Percentiles rank a stretch among this genome's conserved stretches.
phyloP scores from a whole-genome alignment of 2,113 vertebrate species.

The Thalassoma bifasciatum region DNA sequence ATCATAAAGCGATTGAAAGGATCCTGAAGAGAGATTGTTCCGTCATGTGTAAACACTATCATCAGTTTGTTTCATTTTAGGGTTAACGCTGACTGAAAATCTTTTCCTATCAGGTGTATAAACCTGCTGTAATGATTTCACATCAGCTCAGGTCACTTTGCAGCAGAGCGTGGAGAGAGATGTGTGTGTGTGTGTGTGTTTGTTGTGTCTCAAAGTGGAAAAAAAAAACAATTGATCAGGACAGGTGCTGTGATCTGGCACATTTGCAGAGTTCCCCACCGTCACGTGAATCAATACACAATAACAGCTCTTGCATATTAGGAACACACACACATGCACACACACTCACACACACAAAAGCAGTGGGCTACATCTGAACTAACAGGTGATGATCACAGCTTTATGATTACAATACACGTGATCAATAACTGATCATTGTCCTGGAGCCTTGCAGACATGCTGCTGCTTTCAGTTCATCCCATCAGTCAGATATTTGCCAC shows the following conservation, averaged over 20 bases:
- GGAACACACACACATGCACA: neutral
- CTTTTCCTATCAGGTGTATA: neutral
- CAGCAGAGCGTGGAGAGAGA: conserved; percentile 11
- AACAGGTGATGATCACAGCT: conserved; percentile 42
- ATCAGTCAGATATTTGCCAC: conserved; percentile 71
- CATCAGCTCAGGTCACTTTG: conserved; percentile 31
- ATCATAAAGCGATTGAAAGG: neutral
- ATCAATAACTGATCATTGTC: conserved; percentile 64
- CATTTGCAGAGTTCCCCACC: conserved; percentile 24
- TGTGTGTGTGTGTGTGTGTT: conserved; percentile 12
- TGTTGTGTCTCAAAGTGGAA: neutral
- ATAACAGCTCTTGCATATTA: conserved; percentile 44
- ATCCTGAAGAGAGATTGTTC: neutral
- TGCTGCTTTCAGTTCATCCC: conserved; percentile 43
- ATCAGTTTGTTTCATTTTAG: conserved; percentile 7
- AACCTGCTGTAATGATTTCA: neutral
- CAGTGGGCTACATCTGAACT: conserved; percentile 35
- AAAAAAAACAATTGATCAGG: conserved; percentile 36
- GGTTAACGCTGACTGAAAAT: conserved; percentile 8
- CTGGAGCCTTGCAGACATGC: conserved; percentile 54
- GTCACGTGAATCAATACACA: conserved; percentile 45
- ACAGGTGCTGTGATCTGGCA: conserved; percentile 45
- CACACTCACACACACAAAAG: neutral
- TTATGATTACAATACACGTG: conserved; percentile 37
- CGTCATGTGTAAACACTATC: neutral